Conservation (phyloP, 2,888 invertebrate genomes). For the Creontiades dilutus region DNA sequence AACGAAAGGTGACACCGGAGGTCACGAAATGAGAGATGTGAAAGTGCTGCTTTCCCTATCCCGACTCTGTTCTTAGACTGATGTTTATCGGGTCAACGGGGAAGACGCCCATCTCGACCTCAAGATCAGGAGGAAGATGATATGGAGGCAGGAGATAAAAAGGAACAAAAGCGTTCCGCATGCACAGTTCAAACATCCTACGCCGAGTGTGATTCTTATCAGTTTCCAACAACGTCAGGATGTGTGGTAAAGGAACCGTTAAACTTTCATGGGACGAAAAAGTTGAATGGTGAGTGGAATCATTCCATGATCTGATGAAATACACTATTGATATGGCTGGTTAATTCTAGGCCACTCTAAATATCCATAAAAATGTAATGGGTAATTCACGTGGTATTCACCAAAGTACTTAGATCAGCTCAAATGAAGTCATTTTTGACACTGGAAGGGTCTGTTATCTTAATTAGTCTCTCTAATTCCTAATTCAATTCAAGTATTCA, state of each 20-base stretch:
- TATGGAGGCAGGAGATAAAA: background rate
- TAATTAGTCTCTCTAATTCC: too few relatives aligned
- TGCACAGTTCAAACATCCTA: slow-evolving; percentile 22
- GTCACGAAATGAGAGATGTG: slow-evolving; percentile 54
- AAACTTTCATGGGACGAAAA: background rate
- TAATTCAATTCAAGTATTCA: too few relatives aligned
- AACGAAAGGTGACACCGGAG: slow-evolving; percentile 44
- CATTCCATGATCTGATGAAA: too few relatives aligned
- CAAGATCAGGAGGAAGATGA: slow-evolving; percentile 1
- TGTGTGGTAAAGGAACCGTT: background rate
- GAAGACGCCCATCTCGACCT: slow-evolving; percentile 27
- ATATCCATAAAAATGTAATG: too few relatives aligned
- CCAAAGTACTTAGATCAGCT: too few relatives aligned
- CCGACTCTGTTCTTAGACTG: background rate
- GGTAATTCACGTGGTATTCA: too few relatives aligned
- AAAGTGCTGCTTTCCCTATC: slow-evolving; percentile 58
- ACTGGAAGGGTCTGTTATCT: too few relatives aligned
- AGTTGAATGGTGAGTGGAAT: too few relatives aligned
- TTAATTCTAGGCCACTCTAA: too few relatives aligned
- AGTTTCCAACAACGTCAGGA: slow-evolving; percentile 4
- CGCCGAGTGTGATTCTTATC: background rate
- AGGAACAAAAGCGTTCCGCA: slow-evolving; percentile 1
- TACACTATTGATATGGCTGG: too few relatives aligned
- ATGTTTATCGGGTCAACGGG: slow-evolving; percentile 23
- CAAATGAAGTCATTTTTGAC: too few relatives aligned